These are phyloP conservation scores for Chaenocephalus aceratus DNA, from an alignment of 2,113 vertebrate genomes.

Conservation along the genomic window DNA sequence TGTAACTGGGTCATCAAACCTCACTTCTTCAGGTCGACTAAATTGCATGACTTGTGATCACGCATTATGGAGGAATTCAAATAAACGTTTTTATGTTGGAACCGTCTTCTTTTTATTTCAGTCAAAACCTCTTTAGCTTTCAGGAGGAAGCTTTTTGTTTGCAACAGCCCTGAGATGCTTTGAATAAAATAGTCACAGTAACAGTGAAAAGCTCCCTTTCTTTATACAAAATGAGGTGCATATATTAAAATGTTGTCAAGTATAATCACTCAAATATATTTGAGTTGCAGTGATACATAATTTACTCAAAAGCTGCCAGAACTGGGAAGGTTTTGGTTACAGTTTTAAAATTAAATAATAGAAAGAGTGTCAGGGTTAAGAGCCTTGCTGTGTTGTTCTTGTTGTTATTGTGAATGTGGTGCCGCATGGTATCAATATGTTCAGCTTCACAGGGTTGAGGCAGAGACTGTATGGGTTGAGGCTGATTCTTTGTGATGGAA, in stretches of 20 bases:
- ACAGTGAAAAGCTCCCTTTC: conserved; percentile 5
- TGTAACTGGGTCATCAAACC: conserved; percentile 1
- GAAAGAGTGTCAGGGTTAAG: background rate
- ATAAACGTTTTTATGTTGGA: background rate
- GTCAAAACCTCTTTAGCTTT: background rate
- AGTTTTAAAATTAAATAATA: background rate
- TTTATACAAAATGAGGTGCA: background rate
- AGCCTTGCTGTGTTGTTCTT: background rate
- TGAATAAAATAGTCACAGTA: background rate
- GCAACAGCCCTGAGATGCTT: background rate
- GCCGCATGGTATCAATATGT: background rate
- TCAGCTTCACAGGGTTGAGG: background rate
- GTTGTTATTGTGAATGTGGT: background rate
- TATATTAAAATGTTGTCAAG: background rate
- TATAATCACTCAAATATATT: background rate
- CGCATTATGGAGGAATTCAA: conserved; percentile 1
- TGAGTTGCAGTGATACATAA: conserved; percentile 14
- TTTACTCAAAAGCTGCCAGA: conserved; percentile 4
- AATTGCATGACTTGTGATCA: background rate
- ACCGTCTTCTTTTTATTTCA: background rate
- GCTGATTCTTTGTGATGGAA: background rate
- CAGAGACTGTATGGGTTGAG: background rate
- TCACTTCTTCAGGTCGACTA: conserved; percentile 12
- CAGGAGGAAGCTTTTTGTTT: background rate
- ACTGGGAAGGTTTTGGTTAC: background rate